Evolutionary conservation across 2,113 vertebrate species (phyloP), one percentile per base, ranked within the genome.

Genomic region (Hypocryptadius cinnamomeus): DNA sequence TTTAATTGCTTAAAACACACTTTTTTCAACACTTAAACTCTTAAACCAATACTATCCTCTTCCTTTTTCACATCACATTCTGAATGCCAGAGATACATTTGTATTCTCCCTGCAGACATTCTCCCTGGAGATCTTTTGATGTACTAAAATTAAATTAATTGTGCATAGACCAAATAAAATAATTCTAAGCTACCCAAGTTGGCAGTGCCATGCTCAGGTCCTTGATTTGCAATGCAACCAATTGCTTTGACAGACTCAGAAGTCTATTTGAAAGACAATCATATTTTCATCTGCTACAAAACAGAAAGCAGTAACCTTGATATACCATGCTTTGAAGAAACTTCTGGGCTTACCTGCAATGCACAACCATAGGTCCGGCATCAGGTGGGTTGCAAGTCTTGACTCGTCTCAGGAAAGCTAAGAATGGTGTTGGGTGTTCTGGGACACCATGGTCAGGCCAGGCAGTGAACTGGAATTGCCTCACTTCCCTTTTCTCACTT

Each of bases 391-490:
- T 99, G 97, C 99, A 99, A 61, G 99, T 98, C 97, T 99, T 99
- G 83, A 99, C 99, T 96, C 99, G 98, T 87, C 99, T 95, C 77
- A 99, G 96, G 96, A 99, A 99, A 97, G 99, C 99, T 85, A 99
- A 97, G 89, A 99, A 99, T 0, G 99, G 99, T 31, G 99, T 99
- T 30, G 99, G 99, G 90, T 99, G 99, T 71, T 99, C 99, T 9
- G 99, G 99, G 60, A 99, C 99, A 37, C 99, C 99, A 11, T 99
- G 99, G 95, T 99, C 99, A n/a, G 99, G 99, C 99, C 99, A 99
- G 60, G 99, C 99, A 50, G 99, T 99, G 96, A 99, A 99, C 97
- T 99, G 99, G 96, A 99, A 99, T 95, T 99, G 99, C 73, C 99
- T 98, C 79, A 99, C 99, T 97, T 99, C 99, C 76, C 99, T 98